Percentiles rank a stretch among this genome's conserved stretches.
Evolutionary conservation across 2,888 invertebrate genomes (phyloP).

Genomic region (Ennomos quercinarius): DNA sequence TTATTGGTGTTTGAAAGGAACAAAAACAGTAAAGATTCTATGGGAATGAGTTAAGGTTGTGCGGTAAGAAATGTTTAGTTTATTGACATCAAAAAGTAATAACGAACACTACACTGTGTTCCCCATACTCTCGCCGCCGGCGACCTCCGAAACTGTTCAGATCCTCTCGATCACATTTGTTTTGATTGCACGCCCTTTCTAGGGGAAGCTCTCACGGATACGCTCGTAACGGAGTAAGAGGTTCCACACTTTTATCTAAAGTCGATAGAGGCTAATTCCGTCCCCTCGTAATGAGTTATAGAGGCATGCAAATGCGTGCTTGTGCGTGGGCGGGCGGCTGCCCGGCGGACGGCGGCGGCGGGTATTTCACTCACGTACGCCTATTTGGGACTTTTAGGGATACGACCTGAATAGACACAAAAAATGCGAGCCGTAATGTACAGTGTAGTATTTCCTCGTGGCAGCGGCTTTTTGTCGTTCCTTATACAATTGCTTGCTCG

Average conservation of each 20-base stretch:
- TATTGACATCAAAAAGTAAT: too few relatives aligned
- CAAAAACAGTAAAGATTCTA: too few relatives aligned
- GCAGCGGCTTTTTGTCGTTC: slow-evolving; percentile 1
- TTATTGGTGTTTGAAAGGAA: too few relatives aligned
- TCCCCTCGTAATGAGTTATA: slow-evolving; percentile 35
- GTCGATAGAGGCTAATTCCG: slow-evolving; percentile 36
- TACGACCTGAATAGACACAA: slow-evolving; percentile 26
- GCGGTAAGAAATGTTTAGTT: too few relatives aligned
- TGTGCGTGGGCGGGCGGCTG: slow-evolving; percentile 4
- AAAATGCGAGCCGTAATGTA: slow-evolving; percentile 16
- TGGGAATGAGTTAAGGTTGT: too few relatives aligned
- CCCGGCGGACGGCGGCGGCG: slow-evolving; percentile 1
- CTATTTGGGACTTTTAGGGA: slow-evolving; percentile 37
- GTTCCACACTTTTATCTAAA: slow-evolving; percentile 22
- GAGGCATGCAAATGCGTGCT: slow-evolving; percentile 42
- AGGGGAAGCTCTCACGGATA: slow-evolving; percentile 1
- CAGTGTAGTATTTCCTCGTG: slow-evolving; percentile 5
- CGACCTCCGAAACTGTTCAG: too few relatives aligned
- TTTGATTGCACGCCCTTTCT: not conserved
- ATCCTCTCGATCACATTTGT: not conserved
- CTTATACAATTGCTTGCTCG: not conserved
- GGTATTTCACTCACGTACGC: slow-evolving; percentile 31
- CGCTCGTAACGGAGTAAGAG: slow-evolving; percentile 26
- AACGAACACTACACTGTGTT: too few relatives aligned
- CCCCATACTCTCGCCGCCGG: too few relatives aligned